These are phyloP conservation scores for Drosophila kohkoa DNA, from an alignment of 1,140 invertebrate species.

Conservation along the genomic window DNA sequence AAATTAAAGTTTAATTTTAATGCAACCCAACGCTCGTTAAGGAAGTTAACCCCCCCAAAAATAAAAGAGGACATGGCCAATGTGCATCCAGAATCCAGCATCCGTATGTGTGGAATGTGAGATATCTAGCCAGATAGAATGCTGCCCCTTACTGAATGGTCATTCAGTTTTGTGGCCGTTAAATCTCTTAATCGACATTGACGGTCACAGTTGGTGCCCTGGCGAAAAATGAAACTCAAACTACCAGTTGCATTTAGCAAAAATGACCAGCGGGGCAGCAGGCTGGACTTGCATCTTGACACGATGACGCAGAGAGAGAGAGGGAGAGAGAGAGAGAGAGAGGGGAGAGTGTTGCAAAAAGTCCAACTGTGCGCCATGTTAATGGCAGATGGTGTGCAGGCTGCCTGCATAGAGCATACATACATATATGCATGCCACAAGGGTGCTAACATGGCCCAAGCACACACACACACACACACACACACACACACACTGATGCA, in stretches of 20 bases:
- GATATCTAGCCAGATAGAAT: slow-evolving; percentile 15
- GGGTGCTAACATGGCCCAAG: slow-evolving; percentile 50
- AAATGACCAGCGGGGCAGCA: slow-evolving; percentile 28
- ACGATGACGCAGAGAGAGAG: background rate
- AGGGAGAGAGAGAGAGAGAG: background rate
- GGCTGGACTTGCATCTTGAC: slow-evolving; percentile 15
- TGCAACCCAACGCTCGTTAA: slow-evolving; percentile 29
- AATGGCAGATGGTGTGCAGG: slow-evolving; percentile 63
- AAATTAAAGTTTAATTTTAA: slow-evolving; percentile 64
- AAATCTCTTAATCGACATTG: slow-evolving; percentile 79
- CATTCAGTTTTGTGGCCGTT: slow-evolving; percentile 44
- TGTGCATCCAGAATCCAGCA: background rate
- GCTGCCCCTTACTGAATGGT: background rate
- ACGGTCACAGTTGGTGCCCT: slow-evolving; percentile 65
- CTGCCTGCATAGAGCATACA: slow-evolving; percentile 10
- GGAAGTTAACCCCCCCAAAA: background rate
- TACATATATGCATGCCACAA: slow-evolving; percentile 42
- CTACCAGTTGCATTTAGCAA: slow-evolving; percentile 75
- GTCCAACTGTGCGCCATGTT: slow-evolving; percentile 72
- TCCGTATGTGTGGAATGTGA: background rate
- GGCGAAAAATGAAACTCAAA: slow-evolving; percentile 68
- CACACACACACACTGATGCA: slow-evolving; percentile 13
- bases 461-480: slow-evolving; percentile 13
- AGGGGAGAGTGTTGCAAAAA: slow-evolving; percentile 43
- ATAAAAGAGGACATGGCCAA: background rate